Conservation (phyloP, 2,888 invertebrate genomes). For the Gastracanthus pulcherrimus region DNA sequence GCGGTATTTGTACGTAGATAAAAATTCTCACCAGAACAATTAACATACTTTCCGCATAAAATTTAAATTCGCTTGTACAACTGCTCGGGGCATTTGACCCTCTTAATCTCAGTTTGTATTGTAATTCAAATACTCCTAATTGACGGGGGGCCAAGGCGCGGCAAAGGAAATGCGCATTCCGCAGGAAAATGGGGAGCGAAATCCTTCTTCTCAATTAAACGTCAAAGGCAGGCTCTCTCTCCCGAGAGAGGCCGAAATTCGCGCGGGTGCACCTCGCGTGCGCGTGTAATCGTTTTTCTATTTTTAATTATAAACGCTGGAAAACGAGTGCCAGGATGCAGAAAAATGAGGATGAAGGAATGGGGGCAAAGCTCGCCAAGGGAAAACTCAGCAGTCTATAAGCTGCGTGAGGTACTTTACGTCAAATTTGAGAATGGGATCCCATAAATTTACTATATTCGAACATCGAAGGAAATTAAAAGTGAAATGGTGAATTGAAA, state of each 20-base stretch:
- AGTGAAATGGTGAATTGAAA: too few relatives aligned
- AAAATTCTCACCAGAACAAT: not conserved
- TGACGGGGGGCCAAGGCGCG: too few relatives aligned
- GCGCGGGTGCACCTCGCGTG: too few relatives aligned
- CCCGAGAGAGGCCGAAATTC: not conserved
- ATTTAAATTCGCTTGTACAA: not conserved
- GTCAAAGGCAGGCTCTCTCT: conserved; percentile 17
- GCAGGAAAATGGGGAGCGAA: not conserved
- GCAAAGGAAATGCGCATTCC: not conserved
- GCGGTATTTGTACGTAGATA: not conserved
- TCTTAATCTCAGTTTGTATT: not conserved
- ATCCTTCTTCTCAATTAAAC: conserved; percentile 18
- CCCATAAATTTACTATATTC: not conserved
- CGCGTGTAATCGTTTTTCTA: conserved; percentile 24
- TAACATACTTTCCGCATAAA: not conserved
- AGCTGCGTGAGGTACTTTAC: not conserved
- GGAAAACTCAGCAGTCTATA: not conserved
- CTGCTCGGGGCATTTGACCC: too few relatives aligned
- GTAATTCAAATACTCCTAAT: conserved; percentile 22
- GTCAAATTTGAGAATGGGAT: not conserved
- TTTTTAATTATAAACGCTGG: conserved; percentile 23
- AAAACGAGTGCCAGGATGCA: not conserved
- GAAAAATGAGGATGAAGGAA: not conserved
- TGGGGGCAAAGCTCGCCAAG: not conserved
- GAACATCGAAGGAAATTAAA: too few relatives aligned